phyloP scores from a whole-genome alignment of 2,113 vertebrate species.

The Mugil cephalus region DNA sequence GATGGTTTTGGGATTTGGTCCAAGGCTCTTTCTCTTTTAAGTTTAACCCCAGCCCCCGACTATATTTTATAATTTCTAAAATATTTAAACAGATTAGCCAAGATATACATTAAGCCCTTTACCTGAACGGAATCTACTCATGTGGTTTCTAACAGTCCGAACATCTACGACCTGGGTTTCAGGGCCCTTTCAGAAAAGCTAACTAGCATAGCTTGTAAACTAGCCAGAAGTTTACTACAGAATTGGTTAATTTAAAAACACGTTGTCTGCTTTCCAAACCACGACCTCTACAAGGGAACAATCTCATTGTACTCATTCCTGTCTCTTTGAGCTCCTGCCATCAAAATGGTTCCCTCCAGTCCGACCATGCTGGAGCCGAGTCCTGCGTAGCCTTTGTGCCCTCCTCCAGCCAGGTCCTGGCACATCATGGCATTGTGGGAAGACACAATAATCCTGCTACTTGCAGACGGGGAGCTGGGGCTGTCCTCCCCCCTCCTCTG shows the following conservation, averaged over 20 bases:
- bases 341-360: constrained; percentile 48
- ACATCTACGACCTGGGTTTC: background rate
- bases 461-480: constrained; percentile 9
- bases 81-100: background rate
- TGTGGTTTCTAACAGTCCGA: constrained; percentile 14
- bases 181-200: background rate
- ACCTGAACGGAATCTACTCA: constrained; percentile 35
- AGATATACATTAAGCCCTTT: constrained; percentile 61
- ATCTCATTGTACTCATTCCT: constrained; percentile 67
- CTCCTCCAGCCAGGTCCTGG: constrained; percentile 50
- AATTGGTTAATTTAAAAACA: constrained; percentile 10
- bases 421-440: constrained; percentile 55
- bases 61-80: background rate
- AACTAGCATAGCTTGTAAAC: no score
- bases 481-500: constrained; percentile 66
- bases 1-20: constrained; percentile 34
- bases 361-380: constrained; percentile 18
- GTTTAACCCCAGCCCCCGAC: background rate
- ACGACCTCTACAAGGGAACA: constrained; percentile 59
- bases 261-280: background rate
- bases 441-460: constrained; percentile 56
- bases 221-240: background rate
- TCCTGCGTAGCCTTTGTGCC: constrained; percentile 21
- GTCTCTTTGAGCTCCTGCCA: constrained; percentile 43
- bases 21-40: background rate